Base-by-base conservation (phyloP, 1,140 invertebrate species). In the Lerema accius region DNA sequence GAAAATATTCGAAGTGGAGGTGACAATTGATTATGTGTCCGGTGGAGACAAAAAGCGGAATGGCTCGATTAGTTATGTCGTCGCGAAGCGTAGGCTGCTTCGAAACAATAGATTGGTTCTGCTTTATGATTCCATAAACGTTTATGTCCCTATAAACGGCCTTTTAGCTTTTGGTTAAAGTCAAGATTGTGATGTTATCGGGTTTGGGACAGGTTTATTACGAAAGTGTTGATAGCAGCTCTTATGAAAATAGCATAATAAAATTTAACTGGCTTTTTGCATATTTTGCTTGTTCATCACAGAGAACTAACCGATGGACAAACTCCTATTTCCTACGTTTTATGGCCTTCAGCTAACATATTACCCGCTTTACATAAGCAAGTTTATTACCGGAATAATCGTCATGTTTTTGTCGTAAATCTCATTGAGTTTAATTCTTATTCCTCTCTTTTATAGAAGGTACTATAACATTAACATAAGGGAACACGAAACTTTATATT, bases 81-180 rank as follows among this genome's bases (percentile, higher is more conserved):
- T 69, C 71, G 75, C 49, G 60, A 71, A 62, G 82, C 84, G 87
- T 86, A 88, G 84, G 81, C 66, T 67, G 80, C 63, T 37, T 67
- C 64, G 73, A 84, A 79, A 90, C 87, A 90, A 90, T 90, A 82
- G 85, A 86, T 86, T 76, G 81, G 77, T 73, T 76, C 81, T 86
- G 80, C 67, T 90, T 90, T 90, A 90, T 86, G 85, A 86, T 85
- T 87, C 87, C 84, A 90, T 88, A 89, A 90, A 87, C 83, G 80
- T 90, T 90, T 87, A 90, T 88, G 83, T 83, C 75, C 79, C 78
- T 78, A 84, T 87, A 86, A 90, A 90, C 79, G 82, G 71, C 76
- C 73, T 86, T 88, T 87, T 83, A 80, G 82, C 78, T 85, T 84
- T 87, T 77, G 71, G 76, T 78, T 56, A 46, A 56, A 76, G 71